phyloP scores from a whole-genome alignment of 1,140 invertebrate genomes.

The Eriosoma lanigerum region DNA sequence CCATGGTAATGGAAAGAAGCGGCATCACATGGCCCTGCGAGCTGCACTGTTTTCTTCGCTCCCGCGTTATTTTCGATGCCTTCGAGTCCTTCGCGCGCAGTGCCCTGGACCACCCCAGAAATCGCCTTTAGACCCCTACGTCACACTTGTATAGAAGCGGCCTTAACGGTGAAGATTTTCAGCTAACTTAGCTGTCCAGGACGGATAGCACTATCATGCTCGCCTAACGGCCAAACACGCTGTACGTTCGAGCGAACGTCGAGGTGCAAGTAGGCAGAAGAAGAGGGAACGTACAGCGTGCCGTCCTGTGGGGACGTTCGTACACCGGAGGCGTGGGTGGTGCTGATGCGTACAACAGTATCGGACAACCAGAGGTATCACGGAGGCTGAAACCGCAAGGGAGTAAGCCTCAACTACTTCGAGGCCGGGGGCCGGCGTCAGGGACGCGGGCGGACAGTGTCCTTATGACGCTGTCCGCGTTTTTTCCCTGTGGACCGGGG shows the following conservation, averaged over 20 bases:
- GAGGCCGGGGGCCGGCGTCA: neutral
- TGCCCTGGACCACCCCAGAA: neutral
- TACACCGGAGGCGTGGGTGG: neutral
- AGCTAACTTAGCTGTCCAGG: too few relatives aligned
- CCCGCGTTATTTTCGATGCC: too few relatives aligned
- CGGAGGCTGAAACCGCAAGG: neutral
- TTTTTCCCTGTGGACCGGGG: too few relatives aligned
- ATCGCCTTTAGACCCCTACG: neutral
- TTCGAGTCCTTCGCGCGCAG: neutral
- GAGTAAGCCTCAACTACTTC: neutral
- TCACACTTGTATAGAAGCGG: neutral
- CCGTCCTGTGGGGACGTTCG: neutral
- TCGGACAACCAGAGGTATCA: neutral
- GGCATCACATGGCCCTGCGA: too few relatives aligned
- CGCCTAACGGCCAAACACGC: neutral
- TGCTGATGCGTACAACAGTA: neutral
- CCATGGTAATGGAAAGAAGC: too few relatives aligned
- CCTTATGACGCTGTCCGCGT: too few relatives aligned
- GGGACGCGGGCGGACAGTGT: neutral
- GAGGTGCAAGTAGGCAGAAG: neutral
- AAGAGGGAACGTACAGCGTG: neutral
- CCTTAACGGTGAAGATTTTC: neutral
- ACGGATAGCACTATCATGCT: neutral
- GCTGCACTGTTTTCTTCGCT: too few relatives aligned
- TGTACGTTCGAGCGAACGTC: neutral